Percentiles rank a stretch among this genome's conserved stretches.
phyloP scores from a whole-genome alignment of 1,140 invertebrate genomes.

The Theocolax elegans region DNA sequence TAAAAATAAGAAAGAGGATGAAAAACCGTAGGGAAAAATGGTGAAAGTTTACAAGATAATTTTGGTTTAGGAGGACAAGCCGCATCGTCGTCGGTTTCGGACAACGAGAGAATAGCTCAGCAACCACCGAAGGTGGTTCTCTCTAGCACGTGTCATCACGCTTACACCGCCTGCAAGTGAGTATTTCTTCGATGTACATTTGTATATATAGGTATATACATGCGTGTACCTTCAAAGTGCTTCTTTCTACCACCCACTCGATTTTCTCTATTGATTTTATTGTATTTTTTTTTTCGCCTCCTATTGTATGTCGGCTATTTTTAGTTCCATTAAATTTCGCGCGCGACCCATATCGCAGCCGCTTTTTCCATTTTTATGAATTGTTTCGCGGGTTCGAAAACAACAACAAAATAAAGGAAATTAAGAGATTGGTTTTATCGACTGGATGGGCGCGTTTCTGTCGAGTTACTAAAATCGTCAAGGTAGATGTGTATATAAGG shows the following conservation, averaged over 20 bases:
- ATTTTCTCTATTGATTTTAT: slow-evolving; percentile 8
- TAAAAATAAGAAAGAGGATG: no score
- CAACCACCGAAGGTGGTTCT: slow-evolving; percentile 60
- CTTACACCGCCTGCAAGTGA: slow-evolving; percentile 65
- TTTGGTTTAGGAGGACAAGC: no score
- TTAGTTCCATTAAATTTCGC: slow-evolving; percentile 5
- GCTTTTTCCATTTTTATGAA: not conserved
- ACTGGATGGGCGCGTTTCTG: no score
- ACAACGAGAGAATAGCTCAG: slow-evolving; percentile 56
- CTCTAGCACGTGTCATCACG: slow-evolving; percentile 65
- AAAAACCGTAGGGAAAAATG: no score
- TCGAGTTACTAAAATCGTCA: no score
- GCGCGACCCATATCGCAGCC: not conserved
- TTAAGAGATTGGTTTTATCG: no score
- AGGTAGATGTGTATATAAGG: no score
- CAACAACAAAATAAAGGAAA: no score
- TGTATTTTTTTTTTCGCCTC: not conserved
- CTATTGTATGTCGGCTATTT: not conserved
- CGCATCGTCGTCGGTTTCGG: slow-evolving; percentile 50
- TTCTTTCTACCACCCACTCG: not conserved
- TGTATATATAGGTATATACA: not conserved
- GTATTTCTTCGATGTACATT: slow-evolving; percentile 27
- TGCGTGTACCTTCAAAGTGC: not conserved
- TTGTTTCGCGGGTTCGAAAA: not conserved
- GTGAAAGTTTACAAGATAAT: no score